A percentile compares a stretch with the other conserved stretches of the same genome.
phyloP scores from a whole-genome alignment of 1,140 invertebrate genomes.

The Ostrea edulis region DNA sequence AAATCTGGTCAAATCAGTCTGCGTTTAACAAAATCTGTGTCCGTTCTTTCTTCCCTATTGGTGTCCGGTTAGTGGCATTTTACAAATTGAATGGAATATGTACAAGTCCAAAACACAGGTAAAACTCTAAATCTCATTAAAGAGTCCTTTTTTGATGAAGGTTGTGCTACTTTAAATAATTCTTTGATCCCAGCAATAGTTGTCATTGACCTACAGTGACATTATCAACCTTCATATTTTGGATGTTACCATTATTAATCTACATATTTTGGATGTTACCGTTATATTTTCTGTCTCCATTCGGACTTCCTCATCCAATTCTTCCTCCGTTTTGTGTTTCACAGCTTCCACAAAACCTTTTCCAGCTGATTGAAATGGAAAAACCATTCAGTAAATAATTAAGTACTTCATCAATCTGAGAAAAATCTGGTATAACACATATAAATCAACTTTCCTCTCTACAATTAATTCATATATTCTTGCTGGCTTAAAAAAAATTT shows the following conservation, averaged over 20 bases:
- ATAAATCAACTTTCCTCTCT: not conserved
- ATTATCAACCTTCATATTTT: not conserved
- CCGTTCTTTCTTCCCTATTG: no score
- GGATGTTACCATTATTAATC: constrained; percentile 42
- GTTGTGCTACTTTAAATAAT: no score
- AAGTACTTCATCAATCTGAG: not conserved
- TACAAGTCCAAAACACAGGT: no score
- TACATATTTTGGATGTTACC: constrained; percentile 42
- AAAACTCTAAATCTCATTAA: no score
- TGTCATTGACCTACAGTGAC: no score
- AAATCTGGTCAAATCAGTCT: no score
- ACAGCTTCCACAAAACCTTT: constrained; percentile 75
- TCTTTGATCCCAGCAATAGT: no score
- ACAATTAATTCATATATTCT: not conserved
- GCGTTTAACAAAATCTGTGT: no score
- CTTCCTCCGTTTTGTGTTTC: constrained; percentile 73
- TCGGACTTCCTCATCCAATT: constrained; percentile 73
- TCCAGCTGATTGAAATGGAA: constrained; percentile 65
- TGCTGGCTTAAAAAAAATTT: not conserved
- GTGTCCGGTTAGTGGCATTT: no score
- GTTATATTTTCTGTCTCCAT: constrained; percentile 70
- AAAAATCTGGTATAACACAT: not conserved
- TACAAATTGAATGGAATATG: no score
- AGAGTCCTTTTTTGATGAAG: no score
- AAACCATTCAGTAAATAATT: not conserved